Percentiles rank a stretch among this genome's conserved stretches.
Evolutionary conservation across 2,888 invertebrate species (phyloP).

Genomic region (Amphipoea lucens): DNA sequence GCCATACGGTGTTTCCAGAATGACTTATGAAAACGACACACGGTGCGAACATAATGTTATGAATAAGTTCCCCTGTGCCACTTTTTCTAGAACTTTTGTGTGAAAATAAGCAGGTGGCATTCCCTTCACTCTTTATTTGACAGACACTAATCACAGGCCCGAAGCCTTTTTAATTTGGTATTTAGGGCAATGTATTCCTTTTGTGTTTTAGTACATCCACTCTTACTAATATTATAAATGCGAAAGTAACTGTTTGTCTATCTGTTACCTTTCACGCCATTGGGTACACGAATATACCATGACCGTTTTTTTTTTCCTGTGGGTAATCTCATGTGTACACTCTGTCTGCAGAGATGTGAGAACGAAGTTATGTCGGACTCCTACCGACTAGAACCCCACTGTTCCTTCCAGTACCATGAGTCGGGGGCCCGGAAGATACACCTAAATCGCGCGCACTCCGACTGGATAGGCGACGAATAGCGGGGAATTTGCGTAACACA

Average conservation of each 20-base stretch:
- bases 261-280: neutral
- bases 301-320: neutral
- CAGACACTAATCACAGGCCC: neutral
- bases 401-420: neutral
- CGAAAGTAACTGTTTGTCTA: neutral
- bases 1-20: neutral
- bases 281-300: neutral
- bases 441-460: neutral
- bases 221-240: neutral
- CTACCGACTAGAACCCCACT: neutral
- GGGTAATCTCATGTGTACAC: neutral
- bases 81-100: conserved; percentile 34
- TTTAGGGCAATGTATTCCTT: conserved; percentile 3
- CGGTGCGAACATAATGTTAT: conserved; percentile 3
- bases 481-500: too few relatives aligned
- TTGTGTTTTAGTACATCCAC: neutral
- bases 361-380: neutral
- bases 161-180: neutral
- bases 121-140: neutral
- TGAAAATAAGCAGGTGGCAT: conserved; percentile 44
- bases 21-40: conserved; percentile 13
- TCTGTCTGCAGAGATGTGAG: neutral
- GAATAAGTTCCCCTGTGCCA: conserved; percentile 7
- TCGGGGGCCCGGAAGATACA: neutral
- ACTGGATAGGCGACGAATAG: too few relatives aligned